Percentiles rank a stretch among this genome's conserved stretches.
Evolutionary conservation across 2,888 invertebrate genomes (phyloP).

Genomic region (Chrysotoxum bicinctum): DNA sequence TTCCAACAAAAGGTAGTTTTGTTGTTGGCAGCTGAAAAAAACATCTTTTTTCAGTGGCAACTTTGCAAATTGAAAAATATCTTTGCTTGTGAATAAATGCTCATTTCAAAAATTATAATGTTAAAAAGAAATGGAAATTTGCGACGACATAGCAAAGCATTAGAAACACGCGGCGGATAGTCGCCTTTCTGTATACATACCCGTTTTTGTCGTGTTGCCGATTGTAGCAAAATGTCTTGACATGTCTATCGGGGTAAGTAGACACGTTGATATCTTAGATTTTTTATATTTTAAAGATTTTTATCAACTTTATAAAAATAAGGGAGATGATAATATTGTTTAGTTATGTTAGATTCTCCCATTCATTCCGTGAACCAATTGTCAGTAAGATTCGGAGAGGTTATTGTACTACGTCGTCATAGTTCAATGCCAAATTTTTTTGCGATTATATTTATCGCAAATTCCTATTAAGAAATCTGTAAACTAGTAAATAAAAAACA

Average conservation of each 20-base stretch:
- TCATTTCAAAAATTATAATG: neutral
- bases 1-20: slow-evolving; percentile 7
- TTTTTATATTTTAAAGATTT: neutral
- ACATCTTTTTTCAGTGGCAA: neutral
- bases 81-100: neutral
- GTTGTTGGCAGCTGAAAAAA: slow-evolving; percentile 11
- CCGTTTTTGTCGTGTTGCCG: neutral
- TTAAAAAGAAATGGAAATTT: neutral
- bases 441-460: slow-evolving; percentile 7
- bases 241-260: neutral
- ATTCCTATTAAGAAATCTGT: neutral
- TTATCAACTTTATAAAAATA: neutral
- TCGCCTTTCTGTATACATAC: slow-evolving; percentile 35
- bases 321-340: neutral
- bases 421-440: slow-evolving; percentile 18
- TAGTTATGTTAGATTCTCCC: neutral
- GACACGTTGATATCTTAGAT: neutral
- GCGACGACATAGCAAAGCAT: neutral
- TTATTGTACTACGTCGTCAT: slow-evolving; percentile 28
- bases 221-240: neutral
- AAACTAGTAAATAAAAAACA: neutral
- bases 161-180: slow-evolving; percentile 16
- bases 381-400: neutral
- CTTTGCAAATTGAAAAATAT: neutral
- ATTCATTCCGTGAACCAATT: neutral